Evolutionary conservation across 1,140 invertebrate genomes (phyloP).

Genomic region (Calliphora vicina): DNA sequence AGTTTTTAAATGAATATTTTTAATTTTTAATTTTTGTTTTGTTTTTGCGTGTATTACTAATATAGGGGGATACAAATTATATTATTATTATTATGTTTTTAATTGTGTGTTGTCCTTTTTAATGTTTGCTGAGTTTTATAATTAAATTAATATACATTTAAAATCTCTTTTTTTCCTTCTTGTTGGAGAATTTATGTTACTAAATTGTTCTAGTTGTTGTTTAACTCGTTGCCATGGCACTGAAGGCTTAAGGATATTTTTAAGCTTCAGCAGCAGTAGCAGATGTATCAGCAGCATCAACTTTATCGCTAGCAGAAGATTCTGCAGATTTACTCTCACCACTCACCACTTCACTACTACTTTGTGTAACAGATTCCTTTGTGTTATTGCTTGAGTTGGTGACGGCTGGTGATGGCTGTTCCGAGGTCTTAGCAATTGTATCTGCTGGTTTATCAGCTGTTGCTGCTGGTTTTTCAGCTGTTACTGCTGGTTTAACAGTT

Average conservation of each 20-base stretch:
- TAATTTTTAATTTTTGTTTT: neutral
- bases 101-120: neutral
- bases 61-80: neutral
- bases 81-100: neutral
- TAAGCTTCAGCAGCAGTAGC: neutral
- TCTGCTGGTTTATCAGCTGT: neutral
- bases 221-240: neutral
- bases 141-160: neutral
- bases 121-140: neutral
- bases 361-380: neutral
- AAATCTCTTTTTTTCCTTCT: neutral
- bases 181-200: conserved; percentile 7
- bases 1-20: too few species aligned
- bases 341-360: neutral
- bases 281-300: neutral
- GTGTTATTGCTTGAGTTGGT: conserved; percentile 18
- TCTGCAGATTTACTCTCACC: too few species aligned
- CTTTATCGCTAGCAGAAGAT: neutral
- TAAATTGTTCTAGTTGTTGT: neutral
- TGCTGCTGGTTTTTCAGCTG: neutral
- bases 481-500: neutral
- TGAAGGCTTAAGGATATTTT: neutral
- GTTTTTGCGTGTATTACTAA: neutral
- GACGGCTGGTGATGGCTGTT: conserved; percentile 23
- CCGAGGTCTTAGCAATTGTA: neutral